Evolutionary conservation across 1,140 invertebrate species (phyloP), one percentile per base, ranked within the genome.

Genomic region (Drosophila erecta): DNA sequence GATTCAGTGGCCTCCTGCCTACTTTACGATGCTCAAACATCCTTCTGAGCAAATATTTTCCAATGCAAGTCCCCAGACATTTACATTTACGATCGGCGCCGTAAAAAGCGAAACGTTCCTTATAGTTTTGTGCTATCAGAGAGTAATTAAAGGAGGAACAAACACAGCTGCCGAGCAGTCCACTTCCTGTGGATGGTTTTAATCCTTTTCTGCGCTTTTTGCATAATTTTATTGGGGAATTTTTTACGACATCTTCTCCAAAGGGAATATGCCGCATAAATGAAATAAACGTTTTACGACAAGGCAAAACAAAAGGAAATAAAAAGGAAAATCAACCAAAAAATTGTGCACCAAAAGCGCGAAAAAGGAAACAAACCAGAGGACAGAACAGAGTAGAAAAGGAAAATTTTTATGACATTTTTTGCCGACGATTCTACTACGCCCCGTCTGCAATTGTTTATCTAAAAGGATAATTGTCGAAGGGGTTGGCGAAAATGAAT

Each of bases 271-370:
- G 76, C 81, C 73, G 69, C 81, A 85, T 80, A 84, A 84, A 84
- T 86, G 83, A 87, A 86, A 83, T 86, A 86, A 86, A 87, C 83
- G 83, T 79, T 86, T 86, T 86, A 86, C 83, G 83, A 87, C 83
- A 65, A 59, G 40, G 27, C 58, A 66, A 69, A 72, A 60, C 65
- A 67, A 71, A 49, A 49, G 53, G 62, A 80, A 64, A 71, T 50
- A 79, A 67, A 72, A 65, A 76, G 51, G 58, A 73, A 79, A 69
- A 56, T 51, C 46, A 51, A 50, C 35, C 40, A 57, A 60, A 81
- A 74, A 79, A 85, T 73, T 76, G 58, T 65, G 76, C 64, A 58
- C 56, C 43, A 79, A 85, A 85, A 75, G 69, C 81, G 83, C 65
- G 74, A 49, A 81, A 86, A 87, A 86, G 74, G 79, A 85, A 85